Evolutionary conservation across 2,888 invertebrate genomes (phyloP).

Genomic region (Eristalis pertinax): DNA sequence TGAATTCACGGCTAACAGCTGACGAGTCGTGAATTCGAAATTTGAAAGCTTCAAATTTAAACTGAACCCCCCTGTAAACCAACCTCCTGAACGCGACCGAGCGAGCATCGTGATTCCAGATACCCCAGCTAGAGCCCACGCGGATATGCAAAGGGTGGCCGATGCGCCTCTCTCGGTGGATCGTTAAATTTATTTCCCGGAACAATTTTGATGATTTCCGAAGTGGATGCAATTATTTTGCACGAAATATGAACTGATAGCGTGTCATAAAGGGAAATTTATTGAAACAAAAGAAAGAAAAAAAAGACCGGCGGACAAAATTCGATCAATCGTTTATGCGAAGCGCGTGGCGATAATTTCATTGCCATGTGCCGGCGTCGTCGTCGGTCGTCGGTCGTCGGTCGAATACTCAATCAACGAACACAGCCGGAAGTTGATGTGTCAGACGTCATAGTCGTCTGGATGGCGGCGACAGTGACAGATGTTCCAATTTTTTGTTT

Average conservation of each 20-base stretch:
- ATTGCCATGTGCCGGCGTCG: not conserved
- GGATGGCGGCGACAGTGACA: not conserved
- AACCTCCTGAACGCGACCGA: too few species aligned
- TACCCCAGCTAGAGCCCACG: too few species aligned
- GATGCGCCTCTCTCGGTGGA: not conserved
- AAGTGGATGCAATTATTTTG: not conserved
- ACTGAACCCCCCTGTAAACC: not conserved
- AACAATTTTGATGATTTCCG: not conserved
- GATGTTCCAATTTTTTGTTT: not conserved
- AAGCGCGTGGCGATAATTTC: not conserved
- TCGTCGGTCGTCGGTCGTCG: too few species aligned
- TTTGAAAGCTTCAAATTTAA: not conserved
- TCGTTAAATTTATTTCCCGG: not conserved
- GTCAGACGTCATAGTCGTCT: not conserved
- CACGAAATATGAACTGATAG: not conserved
- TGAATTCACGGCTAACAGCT: conserved; percentile 16
- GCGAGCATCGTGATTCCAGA: not conserved
- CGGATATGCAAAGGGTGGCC: not conserved
- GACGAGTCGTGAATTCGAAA: conserved; percentile 10
- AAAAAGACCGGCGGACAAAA: not conserved
- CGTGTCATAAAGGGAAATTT: not conserved
- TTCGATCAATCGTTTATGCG: not conserved
- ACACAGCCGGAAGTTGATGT: not conserved
- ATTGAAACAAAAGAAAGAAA: not conserved
- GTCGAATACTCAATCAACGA: not conserved